Percentiles rank a stretch among this genome's conserved stretches.
Evolutionary conservation across 2,888 invertebrate genomes (phyloP).

Genomic region (Drosophila mimica): DNA sequence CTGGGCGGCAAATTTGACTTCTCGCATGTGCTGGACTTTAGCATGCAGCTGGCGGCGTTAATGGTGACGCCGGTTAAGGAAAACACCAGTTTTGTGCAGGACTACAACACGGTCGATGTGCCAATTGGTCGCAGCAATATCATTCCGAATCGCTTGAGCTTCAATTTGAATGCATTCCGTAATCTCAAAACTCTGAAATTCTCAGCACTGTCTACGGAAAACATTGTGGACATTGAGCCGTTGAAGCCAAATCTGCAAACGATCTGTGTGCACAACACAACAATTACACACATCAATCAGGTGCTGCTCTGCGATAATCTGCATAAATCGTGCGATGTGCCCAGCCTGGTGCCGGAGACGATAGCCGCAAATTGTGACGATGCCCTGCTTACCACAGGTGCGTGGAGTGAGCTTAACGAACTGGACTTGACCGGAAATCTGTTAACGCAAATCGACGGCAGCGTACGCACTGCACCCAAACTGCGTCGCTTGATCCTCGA

Average conservation of each 20-base stretch:
- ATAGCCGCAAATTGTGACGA: constrained; percentile 25
- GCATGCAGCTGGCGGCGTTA: constrained; percentile 89
- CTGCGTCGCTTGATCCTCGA: constrained; percentile 90
- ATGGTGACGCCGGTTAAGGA: constrained; percentile 84
- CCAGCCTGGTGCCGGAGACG: constrained; percentile 58
- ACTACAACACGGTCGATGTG: constrained; percentile 83
- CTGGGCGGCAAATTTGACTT: constrained; percentile 93
- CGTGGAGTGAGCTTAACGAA: constrained; percentile 89
- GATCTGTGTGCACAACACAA: constrained; percentile 84
- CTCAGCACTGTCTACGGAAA: constrained; percentile 89
- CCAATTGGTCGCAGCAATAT: constrained; percentile 93
- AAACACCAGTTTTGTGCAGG: constrained; percentile 67
- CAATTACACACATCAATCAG: constrained; percentile 88
- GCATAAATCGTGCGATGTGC: constrained; percentile 87
- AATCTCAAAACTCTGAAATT: constrained; percentile 90
- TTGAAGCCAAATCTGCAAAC: constrained; percentile 85
- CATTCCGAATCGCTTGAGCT: constrained; percentile 90
- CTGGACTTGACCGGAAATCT: constrained; percentile 93
- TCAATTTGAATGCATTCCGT: constrained; percentile 94
- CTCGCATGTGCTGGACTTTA: constrained; percentile 95
- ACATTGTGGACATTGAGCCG: constrained; percentile 87
- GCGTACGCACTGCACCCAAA: constrained; percentile 91
- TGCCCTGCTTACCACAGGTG: constrained; percentile 48
- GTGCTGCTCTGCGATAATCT: constrained; percentile 94
- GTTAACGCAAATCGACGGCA: constrained; percentile 91